Conservation (phyloP, 1,140 invertebrate genomes). For the Anastatus disparis region DNA sequence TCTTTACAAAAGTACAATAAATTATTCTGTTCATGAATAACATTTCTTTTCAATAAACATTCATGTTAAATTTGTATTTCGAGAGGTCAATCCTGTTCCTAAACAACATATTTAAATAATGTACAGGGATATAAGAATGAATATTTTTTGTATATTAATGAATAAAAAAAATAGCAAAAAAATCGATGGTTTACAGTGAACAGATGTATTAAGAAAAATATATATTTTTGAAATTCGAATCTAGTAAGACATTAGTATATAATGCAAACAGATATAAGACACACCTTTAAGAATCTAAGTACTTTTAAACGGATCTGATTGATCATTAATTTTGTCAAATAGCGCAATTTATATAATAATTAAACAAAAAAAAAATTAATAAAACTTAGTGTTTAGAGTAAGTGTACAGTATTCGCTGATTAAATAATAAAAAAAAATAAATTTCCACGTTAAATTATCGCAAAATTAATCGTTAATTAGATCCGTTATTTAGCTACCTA, state of each 20-base stretch:
- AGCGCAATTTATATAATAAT: slow-evolving; percentile 10
- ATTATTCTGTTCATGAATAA: no score
- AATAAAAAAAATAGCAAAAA: slow-evolving; percentile 23
- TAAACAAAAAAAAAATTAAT: neutral
- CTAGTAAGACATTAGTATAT: slow-evolving; percentile 6
- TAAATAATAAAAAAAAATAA: slow-evolving; percentile 17
- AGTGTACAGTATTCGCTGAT: slow-evolving; percentile 19
- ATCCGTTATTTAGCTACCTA: neutral
- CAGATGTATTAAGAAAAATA: slow-evolving; percentile 6
- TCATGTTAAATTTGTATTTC: no score
- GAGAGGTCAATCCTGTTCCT: slow-evolving; percentile 33
- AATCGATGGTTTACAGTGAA: slow-evolving; percentile 9
- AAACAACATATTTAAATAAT: slow-evolving; percentile 20
- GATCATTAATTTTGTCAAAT: neutral
- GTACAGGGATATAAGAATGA: slow-evolving; percentile 21
- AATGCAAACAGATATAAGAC: neutral
- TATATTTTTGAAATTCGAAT: slow-evolving; percentile 39
- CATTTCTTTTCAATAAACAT: no score
- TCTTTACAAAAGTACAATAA: no score
- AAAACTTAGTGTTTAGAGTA: neutral
- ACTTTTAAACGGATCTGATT: slow-evolving; percentile 5
- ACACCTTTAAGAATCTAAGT: neutral
- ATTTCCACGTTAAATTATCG: neutral
- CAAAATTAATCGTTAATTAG: neutral
- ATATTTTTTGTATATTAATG: slow-evolving; percentile 33